Base-by-base conservation (phyloP, 1,140 invertebrate species). In the Pseudomyrmex concolor region DNA sequence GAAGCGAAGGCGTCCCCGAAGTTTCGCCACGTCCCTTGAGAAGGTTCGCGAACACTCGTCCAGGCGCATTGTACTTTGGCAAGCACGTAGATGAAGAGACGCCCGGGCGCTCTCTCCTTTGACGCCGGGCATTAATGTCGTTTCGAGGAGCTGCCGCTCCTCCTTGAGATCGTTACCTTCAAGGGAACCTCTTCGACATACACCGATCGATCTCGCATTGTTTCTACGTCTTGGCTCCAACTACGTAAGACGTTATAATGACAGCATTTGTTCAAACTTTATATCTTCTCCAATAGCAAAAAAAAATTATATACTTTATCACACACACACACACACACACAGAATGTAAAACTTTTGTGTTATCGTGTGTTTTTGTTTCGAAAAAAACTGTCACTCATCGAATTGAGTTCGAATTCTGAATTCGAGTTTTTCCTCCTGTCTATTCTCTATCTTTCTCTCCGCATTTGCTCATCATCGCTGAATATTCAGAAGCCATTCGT, bases 401-500 rank as follows among this genome's bases (percentile, higher is more conserved):
- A 84, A 87, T 90, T 87, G 87, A 84, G 60, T 73, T 85, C 74
- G 85, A 89, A 88, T 88, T 64, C 77, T 80, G 50, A 90, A 90
- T 89, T 90, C 84, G 85, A 90, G 89, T 90, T 90, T 19, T 25
- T 4, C 60, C 34, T 50, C 64, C 59, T n/a, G 43, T 17, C 15
- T 25, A 12, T 8, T 50, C n/a, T 66, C 54, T 17, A 8, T 57
- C 50, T n/a, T 45, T 78, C 54, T n/a, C 50, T n/a, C n/a, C 73
- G 63, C 76, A 82, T 85, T 63, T 76, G 15, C 45, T 70, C 66
- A 80, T 80, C 55, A 74, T 10, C 86, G 86, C 71, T 90, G 89
- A 90, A 90, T 90, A 90, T 90, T 90, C 90, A 90, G 72, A 57
- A 90, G 85, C 71, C 86, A 86, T 85, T 78, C 76, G 80, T 86